These are phyloP conservation scores for Myotis pilosus DNA, from an alignment of 2,797 vertebrate genomes.

Conservation along the genomic window DNA sequence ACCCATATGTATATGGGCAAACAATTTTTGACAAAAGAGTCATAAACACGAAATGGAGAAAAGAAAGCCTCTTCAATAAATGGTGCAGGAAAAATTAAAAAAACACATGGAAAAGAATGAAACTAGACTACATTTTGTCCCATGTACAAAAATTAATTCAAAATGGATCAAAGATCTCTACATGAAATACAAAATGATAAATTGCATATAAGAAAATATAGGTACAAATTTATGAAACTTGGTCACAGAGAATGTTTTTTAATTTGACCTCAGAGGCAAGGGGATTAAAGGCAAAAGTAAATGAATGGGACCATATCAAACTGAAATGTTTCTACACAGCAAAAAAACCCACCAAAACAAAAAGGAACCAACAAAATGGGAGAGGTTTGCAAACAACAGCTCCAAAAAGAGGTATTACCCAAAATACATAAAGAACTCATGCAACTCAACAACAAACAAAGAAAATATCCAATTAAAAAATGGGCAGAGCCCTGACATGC, in stretches of 20 bases:
- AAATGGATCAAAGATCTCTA: not conserved
- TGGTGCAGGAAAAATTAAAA: not conserved
- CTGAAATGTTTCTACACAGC: not conserved
- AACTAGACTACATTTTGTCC: not conserved
- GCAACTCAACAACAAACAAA: not conserved
- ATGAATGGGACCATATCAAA: not conserved
- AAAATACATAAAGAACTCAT: not conserved
- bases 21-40: not conserved
- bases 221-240: not conserved
- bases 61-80: not conserved
- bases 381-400: not conserved
- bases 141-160: not conserved
- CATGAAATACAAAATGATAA: not conserved
- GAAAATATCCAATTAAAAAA: not conserved
- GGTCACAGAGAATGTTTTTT: too few species aligned
- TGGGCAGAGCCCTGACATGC: too few species aligned
- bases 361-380: not conserved
- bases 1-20: not conserved
- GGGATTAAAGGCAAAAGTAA: not conserved
- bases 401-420: not conserved
- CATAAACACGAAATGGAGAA: not conserved
- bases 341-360: not conserved
- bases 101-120: not conserved
- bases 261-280: not conserved
- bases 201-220: not conserved